phyloP scores from a whole-genome alignment of 2,888 invertebrate species.

The Opisthograptis luteolata region DNA sequence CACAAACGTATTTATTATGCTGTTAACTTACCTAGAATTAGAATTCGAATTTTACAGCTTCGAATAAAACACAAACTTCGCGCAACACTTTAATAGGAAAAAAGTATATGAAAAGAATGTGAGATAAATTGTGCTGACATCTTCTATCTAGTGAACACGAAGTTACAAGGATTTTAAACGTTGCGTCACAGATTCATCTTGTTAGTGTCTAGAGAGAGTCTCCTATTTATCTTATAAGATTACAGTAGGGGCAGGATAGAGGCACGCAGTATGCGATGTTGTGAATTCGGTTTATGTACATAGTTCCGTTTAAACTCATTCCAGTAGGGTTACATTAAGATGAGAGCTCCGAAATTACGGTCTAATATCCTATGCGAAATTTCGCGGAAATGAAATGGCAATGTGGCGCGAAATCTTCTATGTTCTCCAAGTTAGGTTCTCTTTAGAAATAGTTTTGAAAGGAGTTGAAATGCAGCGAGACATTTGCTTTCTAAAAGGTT shows the following conservation, averaged over 20 bases:
- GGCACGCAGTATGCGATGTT: slow-evolving; percentile 15
- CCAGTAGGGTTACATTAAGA: slow-evolving; percentile 37
- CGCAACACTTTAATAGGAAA: slow-evolving; percentile 3
- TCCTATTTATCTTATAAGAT: slow-evolving; percentile 13
- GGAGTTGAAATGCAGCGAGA: slow-evolving; percentile 68
- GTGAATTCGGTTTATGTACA: slow-evolving; percentile 13
- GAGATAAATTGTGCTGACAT: not conserved
- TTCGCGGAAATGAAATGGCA: slow-evolving; percentile 58
- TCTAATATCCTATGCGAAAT: slow-evolving; percentile 54
- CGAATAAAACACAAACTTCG: slow-evolving; percentile 5
- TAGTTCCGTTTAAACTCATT: slow-evolving; percentile 20
- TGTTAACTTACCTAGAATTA: slow-evolving; percentile 36
- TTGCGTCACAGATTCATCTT: slow-evolving; percentile 10
- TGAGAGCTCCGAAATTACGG: slow-evolving; percentile 46
- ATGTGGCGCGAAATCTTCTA: slow-evolving; percentile 60
- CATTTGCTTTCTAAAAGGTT: slow-evolving; percentile 77
- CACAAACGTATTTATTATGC: slow-evolving; percentile 37
- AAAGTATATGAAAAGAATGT: not conserved
- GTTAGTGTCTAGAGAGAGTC: slow-evolving; percentile 21
- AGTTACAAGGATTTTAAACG: slow-evolving; percentile 2
- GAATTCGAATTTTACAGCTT: slow-evolving; percentile 30
- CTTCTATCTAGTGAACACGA: slow-evolving; percentile 6
- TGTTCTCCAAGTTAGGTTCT: slow-evolving; percentile 63
- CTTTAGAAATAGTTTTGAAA: slow-evolving; percentile 74
- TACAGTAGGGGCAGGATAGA: slow-evolving; percentile 24